A percentile compares a stretch with the other conserved stretches of the same genome.
Conservation (phyloP, 30 jellyfish, hydroid and myxozoan genomes). For the Turritopsis dohrnii region DNA sequence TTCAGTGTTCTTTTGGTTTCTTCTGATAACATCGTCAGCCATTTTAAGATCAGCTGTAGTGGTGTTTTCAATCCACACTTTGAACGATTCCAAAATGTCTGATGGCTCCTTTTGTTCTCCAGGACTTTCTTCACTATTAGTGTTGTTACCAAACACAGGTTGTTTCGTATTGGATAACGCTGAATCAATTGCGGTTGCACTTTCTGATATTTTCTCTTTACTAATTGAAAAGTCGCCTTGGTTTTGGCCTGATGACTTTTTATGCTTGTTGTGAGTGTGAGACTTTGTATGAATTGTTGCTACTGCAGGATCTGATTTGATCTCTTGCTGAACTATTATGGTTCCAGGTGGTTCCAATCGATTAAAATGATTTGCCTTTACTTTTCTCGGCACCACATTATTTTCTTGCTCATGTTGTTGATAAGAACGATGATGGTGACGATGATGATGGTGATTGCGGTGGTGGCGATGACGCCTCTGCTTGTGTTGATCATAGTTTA, state of each 20-base stretch:
- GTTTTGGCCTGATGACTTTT: neutral
- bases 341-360: neutral
- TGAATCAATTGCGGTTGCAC: neutral
- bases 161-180: neutral
- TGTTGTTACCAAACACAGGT: neutral
- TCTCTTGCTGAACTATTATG: neutral
- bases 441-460: neutral
- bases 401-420: neutral
- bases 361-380: neutral
- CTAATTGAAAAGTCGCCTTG: neutral
- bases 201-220: neutral
- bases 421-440: neutral
- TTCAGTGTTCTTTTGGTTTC: neutral
- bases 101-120: neutral
- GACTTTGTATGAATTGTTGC: neutral
- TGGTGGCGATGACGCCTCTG: no score
- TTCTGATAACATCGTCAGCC: neutral
- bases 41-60: neutral
- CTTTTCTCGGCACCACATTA: neutral
- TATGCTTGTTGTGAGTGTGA: neutral
- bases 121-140: slow-evolving; percentile 5
- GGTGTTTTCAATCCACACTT: slow-evolving; percentile 13
- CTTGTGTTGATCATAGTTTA: neutral
- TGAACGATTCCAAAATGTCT: neutral
- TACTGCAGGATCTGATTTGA: neutral